These are phyloP conservation scores for Nephila pilipes DNA, from an alignment of 1,140 invertebrate species.

Conservation along the genomic window DNA sequence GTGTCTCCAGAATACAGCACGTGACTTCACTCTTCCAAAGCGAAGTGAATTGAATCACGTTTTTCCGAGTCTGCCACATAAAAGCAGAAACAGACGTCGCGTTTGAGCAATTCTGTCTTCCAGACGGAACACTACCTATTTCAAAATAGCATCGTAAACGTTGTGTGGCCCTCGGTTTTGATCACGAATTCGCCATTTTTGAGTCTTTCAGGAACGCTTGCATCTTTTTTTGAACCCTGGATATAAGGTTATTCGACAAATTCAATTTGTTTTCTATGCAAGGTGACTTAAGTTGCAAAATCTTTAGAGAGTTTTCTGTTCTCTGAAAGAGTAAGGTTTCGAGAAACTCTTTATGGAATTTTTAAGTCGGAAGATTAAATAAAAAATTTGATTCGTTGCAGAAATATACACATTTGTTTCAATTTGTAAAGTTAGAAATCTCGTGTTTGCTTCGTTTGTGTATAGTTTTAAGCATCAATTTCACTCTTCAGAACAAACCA, in stretches of 20 bases:
- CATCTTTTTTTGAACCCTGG: neutral
- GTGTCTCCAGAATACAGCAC: neutral
- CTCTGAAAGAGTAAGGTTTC: too few relatives aligned
- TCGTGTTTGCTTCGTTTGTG: too few relatives aligned
- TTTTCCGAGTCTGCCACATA: neutral
- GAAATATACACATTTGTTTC: too few relatives aligned
- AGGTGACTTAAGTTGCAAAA: neutral
- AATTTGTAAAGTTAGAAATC: too few relatives aligned
- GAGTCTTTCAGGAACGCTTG: neutral
- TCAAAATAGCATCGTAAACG: neutral
- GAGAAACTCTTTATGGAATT: too few relatives aligned
- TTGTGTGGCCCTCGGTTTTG: neutral
- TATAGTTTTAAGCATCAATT: too few relatives aligned
- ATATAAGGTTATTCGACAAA: neutral
- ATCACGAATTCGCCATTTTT: slow-evolving; percentile 2
- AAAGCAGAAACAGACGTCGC: neutral
- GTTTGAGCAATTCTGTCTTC: neutral
- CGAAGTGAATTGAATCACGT: slow-evolving; percentile 21
- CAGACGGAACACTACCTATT: neutral
- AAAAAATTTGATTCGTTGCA: too few relatives aligned
- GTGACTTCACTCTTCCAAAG: neutral
- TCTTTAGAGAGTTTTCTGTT: neutral
- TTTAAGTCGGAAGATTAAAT: too few relatives aligned
- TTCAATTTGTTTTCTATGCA: neutral
- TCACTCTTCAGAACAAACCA: too few relatives aligned